Percentiles rank a stretch among this genome's conserved stretches.
Conservation (phyloP, 2,113 vertebrate species). For the Saguinus imperator region DNA sequence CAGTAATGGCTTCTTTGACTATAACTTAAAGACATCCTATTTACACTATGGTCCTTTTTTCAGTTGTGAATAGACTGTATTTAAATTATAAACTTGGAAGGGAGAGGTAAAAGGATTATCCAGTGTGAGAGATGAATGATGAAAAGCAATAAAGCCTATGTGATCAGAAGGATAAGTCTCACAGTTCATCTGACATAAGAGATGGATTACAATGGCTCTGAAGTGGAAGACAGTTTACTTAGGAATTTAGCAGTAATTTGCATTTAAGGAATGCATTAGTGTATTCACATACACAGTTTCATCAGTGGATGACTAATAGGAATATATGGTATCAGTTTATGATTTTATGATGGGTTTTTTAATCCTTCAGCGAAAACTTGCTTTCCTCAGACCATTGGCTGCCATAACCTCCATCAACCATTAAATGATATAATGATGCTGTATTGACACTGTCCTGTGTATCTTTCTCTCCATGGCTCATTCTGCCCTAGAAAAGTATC, state of each 20-base stretch:
- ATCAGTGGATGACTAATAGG: slow-evolving; percentile 17
- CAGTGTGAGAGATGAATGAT: slow-evolving; percentile 77
- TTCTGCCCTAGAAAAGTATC: slow-evolving; percentile 16
- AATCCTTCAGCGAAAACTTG: slow-evolving; percentile 8
- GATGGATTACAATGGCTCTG: slow-evolving; percentile 78
- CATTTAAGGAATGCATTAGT: slow-evolving; percentile 79
- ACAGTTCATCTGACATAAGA: slow-evolving; percentile 76
- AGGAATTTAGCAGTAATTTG: slow-evolving; percentile 79
- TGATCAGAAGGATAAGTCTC: slow-evolving; percentile 75
- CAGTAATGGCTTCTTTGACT: slow-evolving; percentile 49
- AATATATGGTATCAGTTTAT: slow-evolving; percentile 66
- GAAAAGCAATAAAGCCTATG: slow-evolving; percentile 70
- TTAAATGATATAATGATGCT: neutral
- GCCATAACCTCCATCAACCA: neutral
- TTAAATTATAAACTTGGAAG: slow-evolving; percentile 81
- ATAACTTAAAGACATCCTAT: slow-evolving; percentile 60
- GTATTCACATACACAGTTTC: neutral
- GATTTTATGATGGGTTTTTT: neutral
- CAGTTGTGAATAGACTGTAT: slow-evolving; percentile 77
- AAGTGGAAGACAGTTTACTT: slow-evolving; percentile 76
- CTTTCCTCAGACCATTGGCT: neutral
- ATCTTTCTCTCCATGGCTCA: slow-evolving; percentile 18
- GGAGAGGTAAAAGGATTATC: slow-evolving; percentile 81
- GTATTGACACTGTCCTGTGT: neutral
- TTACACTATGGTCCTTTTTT: slow-evolving; percentile 70